Conservation (phyloP, 2,888 invertebrate genomes). For the Dioctria linearis region DNA sequence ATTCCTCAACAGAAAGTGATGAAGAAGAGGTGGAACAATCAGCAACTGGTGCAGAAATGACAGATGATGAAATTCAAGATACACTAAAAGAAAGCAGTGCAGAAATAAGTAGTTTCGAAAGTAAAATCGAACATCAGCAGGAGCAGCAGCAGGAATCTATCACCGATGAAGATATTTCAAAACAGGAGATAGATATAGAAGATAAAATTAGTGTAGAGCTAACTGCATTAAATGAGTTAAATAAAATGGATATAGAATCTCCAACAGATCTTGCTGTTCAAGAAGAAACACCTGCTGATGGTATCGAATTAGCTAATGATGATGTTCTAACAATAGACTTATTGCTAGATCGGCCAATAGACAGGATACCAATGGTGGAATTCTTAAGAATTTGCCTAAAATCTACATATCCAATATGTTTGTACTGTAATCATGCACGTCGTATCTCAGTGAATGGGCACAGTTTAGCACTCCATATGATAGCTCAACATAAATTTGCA, state of each 20-base stretch:
- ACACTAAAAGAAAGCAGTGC: conserved; percentile 56
- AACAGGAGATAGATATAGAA: conserved; percentile 58
- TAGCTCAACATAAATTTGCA: conserved; percentile 85
- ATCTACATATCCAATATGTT: conserved; percentile 80
- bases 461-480: conserved; percentile 84
- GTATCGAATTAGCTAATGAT: conserved; percentile 74
- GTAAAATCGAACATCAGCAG: conserved; percentile 25
- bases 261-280: background rate
- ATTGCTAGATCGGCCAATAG: conserved; percentile 81
- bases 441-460: conserved; percentile 89
- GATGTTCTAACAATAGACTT: conserved; percentile 81
- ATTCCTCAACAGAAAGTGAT: conserved; percentile 67
- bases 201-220: conserved; percentile 38
- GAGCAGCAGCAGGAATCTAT: conserved; percentile 35
- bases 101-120: background rate
- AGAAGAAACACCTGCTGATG: conserved; percentile 65
- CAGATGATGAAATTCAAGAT: conserved; percentile 54
- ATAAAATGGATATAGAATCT: conserved; percentile 42
- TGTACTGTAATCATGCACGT: conserved; percentile 89
- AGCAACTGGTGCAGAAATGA: conserved; percentile 51
- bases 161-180: conserved; percentile 38
- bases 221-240: conserved; percentile 41
- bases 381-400: conserved; percentile 82
- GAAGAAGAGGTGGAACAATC: conserved; percentile 62
- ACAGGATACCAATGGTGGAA: conserved; percentile 81